Evolutionary conservation across 2,797 vertebrate genomes (phyloP).

Genomic region (Ptychobarbus kaznakovi): DNA sequence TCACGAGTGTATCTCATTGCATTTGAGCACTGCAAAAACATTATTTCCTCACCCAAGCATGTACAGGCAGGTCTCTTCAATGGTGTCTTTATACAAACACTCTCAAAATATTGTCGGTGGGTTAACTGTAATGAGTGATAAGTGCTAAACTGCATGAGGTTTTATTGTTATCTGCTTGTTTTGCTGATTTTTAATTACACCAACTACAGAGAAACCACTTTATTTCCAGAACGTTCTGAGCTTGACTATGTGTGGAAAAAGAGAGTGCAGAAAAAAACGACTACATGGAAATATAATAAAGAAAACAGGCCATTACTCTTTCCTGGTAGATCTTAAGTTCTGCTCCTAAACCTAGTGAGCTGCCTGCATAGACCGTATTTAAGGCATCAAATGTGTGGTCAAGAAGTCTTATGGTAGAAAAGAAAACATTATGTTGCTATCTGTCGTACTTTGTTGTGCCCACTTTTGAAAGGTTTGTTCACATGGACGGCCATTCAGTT

Average conservation of each 20-base stretch:
- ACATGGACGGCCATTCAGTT: too few relatives aligned
- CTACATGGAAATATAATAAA: constrained; percentile 20
- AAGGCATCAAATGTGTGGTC: background rate
- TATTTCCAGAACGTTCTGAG: background rate
- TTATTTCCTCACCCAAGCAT: background rate
- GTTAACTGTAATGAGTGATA: background rate
- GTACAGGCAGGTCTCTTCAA: background rate
- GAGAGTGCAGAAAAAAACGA: background rate
- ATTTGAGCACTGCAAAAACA: constrained; percentile 32
- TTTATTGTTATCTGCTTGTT: constrained; percentile 3
- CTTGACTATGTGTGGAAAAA: background rate
- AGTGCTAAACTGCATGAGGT: background rate
- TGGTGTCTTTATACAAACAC: background rate
- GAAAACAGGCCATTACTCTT: constrained; percentile 33
- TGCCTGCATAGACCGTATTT: background rate
- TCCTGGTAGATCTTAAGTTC: background rate
- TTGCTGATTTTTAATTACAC: background rate
- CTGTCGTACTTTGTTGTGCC: too few relatives aligned
- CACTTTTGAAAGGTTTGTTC: too few relatives aligned
- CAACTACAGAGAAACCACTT: background rate
- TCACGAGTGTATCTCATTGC: background rate
- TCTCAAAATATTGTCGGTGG: background rate
- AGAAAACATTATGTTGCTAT: background rate
- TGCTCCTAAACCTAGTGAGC: background rate
- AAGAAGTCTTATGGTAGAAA: background rate